Evolutionary conservation across 2,797 vertebrate genomes (phyloP).

Genomic region (Spizella passerina): DNA sequence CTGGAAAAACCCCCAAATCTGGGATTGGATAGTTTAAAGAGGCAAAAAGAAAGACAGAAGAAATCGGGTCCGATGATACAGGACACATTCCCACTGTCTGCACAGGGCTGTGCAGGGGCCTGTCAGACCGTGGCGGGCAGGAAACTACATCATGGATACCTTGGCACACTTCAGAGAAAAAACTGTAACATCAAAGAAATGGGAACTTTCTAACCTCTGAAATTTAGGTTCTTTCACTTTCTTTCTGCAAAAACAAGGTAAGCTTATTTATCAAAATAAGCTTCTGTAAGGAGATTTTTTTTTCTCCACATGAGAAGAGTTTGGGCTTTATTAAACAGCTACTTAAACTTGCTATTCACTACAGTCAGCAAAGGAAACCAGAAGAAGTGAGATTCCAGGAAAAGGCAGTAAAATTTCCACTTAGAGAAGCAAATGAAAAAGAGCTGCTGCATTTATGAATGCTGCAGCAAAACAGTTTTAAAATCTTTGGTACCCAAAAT

Average conservation of each 20-base stretch:
- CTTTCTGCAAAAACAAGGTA: background rate
- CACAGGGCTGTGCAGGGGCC: background rate
- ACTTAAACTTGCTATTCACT: background rate
- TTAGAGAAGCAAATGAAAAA: background rate
- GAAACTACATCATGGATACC: background rate
- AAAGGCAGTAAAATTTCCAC: background rate
- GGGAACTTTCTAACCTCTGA: background rate
- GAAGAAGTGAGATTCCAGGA: background rate
- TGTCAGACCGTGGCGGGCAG: fast-evolving
- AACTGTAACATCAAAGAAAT: background rate
- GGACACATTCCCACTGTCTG: background rate
- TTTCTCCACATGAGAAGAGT: background rate
- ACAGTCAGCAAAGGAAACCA: background rate
- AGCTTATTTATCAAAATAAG: background rate
- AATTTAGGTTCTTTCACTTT: background rate
- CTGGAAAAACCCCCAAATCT: background rate
- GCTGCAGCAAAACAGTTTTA: background rate
- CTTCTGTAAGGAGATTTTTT: background rate
- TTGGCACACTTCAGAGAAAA: background rate
- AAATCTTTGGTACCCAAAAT: background rate
- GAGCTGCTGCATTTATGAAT: background rate
- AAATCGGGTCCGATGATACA: fast-evolving
- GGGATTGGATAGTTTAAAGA: background rate
- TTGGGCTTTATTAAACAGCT: background rate
- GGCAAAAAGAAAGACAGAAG: background rate